Evolutionary conservation across 2,113 vertebrate species (phyloP), one percentile per base, ranked within the genome.

Genomic region (Sterna hirundo): DNA sequence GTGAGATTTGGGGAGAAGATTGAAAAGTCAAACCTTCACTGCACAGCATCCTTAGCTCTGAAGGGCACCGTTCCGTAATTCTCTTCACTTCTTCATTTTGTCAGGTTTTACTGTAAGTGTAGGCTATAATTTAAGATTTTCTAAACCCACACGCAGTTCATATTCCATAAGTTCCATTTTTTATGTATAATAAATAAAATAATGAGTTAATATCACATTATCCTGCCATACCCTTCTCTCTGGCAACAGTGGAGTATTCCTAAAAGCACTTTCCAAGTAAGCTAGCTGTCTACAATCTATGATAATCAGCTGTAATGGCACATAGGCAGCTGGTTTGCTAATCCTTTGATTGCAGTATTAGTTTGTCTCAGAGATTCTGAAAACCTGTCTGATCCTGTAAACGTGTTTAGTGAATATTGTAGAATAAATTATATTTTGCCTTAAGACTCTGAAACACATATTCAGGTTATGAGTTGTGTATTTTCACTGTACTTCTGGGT

Each of bases 351-450:
- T 97, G 91, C 84, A 74, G 93, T 88, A 95, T 97, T 97, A 95
- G 89, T 96, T 94, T 71, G 89, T 97, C 91, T 97, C 77, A 51
- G 90, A 93, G 94, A 93, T 93, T 76, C 68, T 92, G 82, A 90
- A 95, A 94, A 97, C 95, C 94, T 97, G 96, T 96, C 96, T 96
- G 95, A 96, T 95, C 97, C 94, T 96, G 96, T 94, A 94, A 95
- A 92, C 11, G 44, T 90, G 82, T 96, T 91, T 90, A 66, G 86
- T 91, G 96, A 86, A 68, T 90, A 66, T 62, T 88, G 82, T 58
- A 47, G 89, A 90, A 90, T 90, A 95, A 88, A 94, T 94, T 93
- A 44, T 49, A n/a, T 83, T 52, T 94, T 95, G 57, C 91, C 86
- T 87, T 82, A 90, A 96, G 82, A 83, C 34, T 92, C 49, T 76